Conservation (phyloP, 2,888 invertebrate genomes). For the Lacanobia oleracea region DNA sequence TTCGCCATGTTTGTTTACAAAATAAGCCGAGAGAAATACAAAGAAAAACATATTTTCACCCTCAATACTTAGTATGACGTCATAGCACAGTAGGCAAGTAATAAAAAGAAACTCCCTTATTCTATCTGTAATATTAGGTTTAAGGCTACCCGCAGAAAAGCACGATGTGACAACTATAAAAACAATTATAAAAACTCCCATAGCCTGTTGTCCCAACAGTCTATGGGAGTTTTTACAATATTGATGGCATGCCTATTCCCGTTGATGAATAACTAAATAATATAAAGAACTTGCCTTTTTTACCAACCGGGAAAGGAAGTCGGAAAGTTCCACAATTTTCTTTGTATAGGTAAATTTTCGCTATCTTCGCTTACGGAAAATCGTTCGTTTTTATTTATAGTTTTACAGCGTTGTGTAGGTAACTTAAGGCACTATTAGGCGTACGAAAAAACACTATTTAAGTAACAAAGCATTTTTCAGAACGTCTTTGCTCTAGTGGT, state of each 20-base stretch:
- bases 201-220: no score
- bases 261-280: constrained; percentile 2
- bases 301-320: background rate
- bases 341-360: background rate
- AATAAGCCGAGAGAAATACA: background rate
- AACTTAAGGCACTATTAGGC: background rate
- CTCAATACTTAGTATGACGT: background rate
- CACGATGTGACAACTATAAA: no score
- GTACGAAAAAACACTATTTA: no score
- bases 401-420: background rate
- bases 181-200: no score
- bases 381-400: background rate
- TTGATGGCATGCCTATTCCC: constrained; percentile 24
- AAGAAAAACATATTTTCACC: background rate
- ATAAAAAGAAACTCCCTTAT: constrained; percentile 19
- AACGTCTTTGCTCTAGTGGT: no score
- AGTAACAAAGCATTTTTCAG: no score
- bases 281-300: background rate
- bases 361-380: background rate
- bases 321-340: constrained; percentile 7
- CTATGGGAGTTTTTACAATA: background rate
- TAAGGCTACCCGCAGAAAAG: background rate
- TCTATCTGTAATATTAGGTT: background rate
- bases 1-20: background rate
- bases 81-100: background rate